These are phyloP conservation scores for Drosophila tsacasi DNA, from an alignment of 1,140 invertebrate genomes.

Conservation along the genomic window DNA sequence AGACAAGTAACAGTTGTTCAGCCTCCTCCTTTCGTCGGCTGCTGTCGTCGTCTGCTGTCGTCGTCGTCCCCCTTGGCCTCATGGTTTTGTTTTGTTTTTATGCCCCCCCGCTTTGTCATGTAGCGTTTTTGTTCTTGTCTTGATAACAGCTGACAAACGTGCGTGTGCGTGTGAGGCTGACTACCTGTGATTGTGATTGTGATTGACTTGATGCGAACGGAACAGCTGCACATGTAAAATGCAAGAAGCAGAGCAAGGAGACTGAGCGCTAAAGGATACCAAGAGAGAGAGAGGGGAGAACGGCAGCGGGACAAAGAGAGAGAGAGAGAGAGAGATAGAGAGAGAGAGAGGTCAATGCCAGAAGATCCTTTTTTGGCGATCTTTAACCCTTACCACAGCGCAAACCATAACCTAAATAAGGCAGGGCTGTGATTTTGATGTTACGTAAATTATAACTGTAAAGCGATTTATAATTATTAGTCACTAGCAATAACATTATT, in stretches of 20 bases:
- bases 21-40: constrained; percentile 20
- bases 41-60: neutral
- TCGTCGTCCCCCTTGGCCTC: neutral
- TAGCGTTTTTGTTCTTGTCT: constrained; percentile 26
- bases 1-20: constrained; percentile 48
- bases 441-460: neutral
- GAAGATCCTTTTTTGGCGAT: constrained; percentile 9
- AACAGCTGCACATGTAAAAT: constrained; percentile 69
- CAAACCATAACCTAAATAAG: neutral
- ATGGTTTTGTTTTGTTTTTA: constrained; percentile 17
- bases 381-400: constrained; percentile 1
- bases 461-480: neutral
- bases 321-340: neutral
- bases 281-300: neutral
- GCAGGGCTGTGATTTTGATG: neutral
- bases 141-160: constrained; percentile 46
- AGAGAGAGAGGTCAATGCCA: constrained; percentile 33
- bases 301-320: neutral
- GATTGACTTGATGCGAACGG: constrained; percentile 50
- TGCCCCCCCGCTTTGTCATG: constrained; percentile 21
- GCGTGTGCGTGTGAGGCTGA: constrained; percentile 21
- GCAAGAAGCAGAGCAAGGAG: neutral
- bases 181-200: constrained; percentile 59
- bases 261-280: neutral
- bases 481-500: too few relatives aligned